Evolutionary conservation across 1,140 invertebrate genomes (phyloP).

Genomic region (Sarcophaga bullata): DNA sequence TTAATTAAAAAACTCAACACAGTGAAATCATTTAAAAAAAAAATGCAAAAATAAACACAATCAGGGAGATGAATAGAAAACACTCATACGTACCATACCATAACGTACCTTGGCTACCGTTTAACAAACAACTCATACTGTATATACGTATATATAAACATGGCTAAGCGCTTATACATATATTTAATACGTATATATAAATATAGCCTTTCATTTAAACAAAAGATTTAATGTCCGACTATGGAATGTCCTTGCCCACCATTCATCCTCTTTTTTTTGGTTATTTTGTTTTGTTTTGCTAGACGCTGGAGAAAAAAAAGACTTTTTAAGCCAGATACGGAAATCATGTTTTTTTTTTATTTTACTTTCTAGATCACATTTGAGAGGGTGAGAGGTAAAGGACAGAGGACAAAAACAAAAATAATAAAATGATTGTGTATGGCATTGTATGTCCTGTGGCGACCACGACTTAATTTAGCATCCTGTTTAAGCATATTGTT

Average conservation of each 20-base stretch:
- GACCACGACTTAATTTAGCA: constrained; percentile 29
- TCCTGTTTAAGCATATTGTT: constrained; percentile 33
- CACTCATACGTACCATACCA: constrained; percentile 26
- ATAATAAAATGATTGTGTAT: not conserved
- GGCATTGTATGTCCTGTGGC: constrained; percentile 19
- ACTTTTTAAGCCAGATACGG: constrained; percentile 4
- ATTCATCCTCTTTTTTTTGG: not conserved
- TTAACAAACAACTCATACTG: not conserved
- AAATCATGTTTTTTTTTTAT: not conserved
- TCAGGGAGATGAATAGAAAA: not conserved
- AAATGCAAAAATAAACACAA: constrained; percentile 9
- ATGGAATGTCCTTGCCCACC: constrained; percentile 8
- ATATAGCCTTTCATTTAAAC: not conserved
- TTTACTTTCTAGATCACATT: too few species aligned
- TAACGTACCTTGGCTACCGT: not conserved
- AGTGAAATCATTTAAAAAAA: constrained; percentile 23
- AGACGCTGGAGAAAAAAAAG: not conserved
- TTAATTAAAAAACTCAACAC: constrained; percentile 35
- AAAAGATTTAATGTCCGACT: constrained; percentile 3
- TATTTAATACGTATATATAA: not conserved
- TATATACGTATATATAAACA: not conserved
- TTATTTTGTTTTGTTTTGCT: not conserved
- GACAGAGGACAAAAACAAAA: not conserved
- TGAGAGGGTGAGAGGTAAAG: too few species aligned
- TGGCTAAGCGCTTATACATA: too few species aligned